Base-by-base conservation (phyloP, 1,140 invertebrate species). In the Atta texana region DNA sequence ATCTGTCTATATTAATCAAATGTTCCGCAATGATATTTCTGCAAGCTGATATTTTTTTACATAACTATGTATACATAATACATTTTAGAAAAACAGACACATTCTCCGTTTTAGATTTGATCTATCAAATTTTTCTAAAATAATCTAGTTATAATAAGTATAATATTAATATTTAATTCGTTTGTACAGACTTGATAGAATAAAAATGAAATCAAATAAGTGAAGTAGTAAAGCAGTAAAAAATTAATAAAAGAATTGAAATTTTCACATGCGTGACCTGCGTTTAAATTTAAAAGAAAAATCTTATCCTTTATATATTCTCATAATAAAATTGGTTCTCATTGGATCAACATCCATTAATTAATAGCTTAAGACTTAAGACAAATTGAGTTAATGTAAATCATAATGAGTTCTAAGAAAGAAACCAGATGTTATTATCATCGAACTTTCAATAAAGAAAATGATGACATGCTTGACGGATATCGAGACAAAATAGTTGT, bases 1-100 rank as follows among this genome's bases (percentile, higher is more conserved):
- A 0, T 76, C 16, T 39, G 16, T 76, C 18, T 44, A 21, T 61
- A 34, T 74, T n/a, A 28, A 72, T 72, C 5, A 57, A 74, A 55
- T 57, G 7, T n/a, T 44, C 2, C 7, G n/a, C 8, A 51, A 44
- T 44, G 2, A 44, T 44, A 55, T 55, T 57, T 57, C 8, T n/a
- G 1, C 24, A 28, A 61, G 31, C 34, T 69, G 18, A 8, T 68
- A 4, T 68, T 39, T 3, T 39, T 68, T 68, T 68, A n/a, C 16
- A n/a, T 39, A 44, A 39, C 10, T 68, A 24, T 24, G 34, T 8
- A 31, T 68, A 16, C 12, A 21, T 21, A 18, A 44, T 8, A 44
- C 7, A 44, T 44, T 28, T 34, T 68, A 34, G 18, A 39, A 39
- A 39, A 68, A 68, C 31, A 66, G 14, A 51, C 49, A 44, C 10